Conservation (phyloP, 1,140 invertebrate species). For the Drosophila mauritiana region DNA sequence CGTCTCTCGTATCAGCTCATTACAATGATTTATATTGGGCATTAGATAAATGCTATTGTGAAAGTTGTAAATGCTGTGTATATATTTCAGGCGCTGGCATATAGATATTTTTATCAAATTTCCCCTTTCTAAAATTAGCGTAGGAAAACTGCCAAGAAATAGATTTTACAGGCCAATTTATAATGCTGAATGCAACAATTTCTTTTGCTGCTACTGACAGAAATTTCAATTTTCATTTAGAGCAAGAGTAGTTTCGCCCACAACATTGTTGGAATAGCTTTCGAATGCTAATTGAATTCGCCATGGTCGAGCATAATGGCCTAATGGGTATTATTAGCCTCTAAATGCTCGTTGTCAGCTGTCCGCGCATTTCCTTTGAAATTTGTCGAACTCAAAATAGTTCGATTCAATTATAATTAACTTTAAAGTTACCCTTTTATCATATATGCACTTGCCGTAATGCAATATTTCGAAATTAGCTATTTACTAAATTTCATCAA, state of each 20-base stretch:
- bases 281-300: constrained; percentile 69
- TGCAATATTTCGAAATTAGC: background rate
- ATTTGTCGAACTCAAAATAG: background rate
- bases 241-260: constrained; percentile 1
- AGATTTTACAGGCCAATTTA: constrained; percentile 24
- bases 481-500: constrained; percentile 29
- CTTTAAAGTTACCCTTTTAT: background rate
- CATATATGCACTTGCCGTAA: no score
- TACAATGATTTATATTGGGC: constrained; percentile 61
- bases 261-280: constrained; percentile 57
- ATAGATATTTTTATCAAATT: constrained; percentile 41
- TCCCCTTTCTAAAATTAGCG: constrained; percentile 48
- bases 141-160: constrained; percentile 38
- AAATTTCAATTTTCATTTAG: constrained; percentile 28
- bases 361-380: constrained; percentile 16
- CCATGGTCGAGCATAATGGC: constrained; percentile 22
- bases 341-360: constrained; percentile 26
- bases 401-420: background rate
- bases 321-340: constrained; percentile 37
- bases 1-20: constrained; percentile 53
- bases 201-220: constrained; percentile 12
- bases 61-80: constrained; percentile 39
- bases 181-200: constrained; percentile 38
- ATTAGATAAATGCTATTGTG: constrained; percentile 56
- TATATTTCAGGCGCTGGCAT: constrained; percentile 1